Evolutionary conservation across 2,797 vertebrate genomes (phyloP), one percentile per base, ranked within the genome.

Genomic region (Danio tinwini): DNA sequence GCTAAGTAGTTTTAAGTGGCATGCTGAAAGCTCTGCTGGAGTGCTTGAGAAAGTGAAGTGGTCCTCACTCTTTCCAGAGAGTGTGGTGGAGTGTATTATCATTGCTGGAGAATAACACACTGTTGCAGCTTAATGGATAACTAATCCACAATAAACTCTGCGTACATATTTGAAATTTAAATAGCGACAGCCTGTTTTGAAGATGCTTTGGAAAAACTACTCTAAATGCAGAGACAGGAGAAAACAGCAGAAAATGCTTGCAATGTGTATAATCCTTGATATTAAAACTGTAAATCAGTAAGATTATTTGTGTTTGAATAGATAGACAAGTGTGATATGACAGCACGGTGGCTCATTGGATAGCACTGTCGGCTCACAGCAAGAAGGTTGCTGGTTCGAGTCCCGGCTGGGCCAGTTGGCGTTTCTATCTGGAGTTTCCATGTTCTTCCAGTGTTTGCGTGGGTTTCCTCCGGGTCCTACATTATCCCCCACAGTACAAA

Each of bases 1-100:
- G 61, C 44, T 74, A 85, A 82, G 81, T 76, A 65, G 52, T 52
- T 29, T n/a, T 83, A n/a, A 83, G 82, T 76, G 74, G 19, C 67
- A 65, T 13, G 10, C 21, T 61, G 61, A 79, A 80, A 76, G 81
- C 68, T 61, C 53, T 21, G 80, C 40, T 40, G 40, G 68, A 59
- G 72, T 69, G 62, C 55, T 59, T 81, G 21, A 74, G 44, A 74
- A 49, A 80, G 40, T 73, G 59, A 80, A 73, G 69, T 80, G 59
- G 59, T 56, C 49, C 61, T 80, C 50, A 12, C 8, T 58, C 49
- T 78, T 70, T 61, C 63, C 19, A 49, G 59, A 17, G 61, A 71
- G 45, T 70, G 58, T 62, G 47, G 13, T 80, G 59, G 40, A 55
- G 50, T 65, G 52, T 47, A 56, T 73, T 56, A 64, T 63, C 19